Evolutionary conservation across 2,888 invertebrate genomes (phyloP).

Genomic region (Acanthosepion lycidas): DNA sequence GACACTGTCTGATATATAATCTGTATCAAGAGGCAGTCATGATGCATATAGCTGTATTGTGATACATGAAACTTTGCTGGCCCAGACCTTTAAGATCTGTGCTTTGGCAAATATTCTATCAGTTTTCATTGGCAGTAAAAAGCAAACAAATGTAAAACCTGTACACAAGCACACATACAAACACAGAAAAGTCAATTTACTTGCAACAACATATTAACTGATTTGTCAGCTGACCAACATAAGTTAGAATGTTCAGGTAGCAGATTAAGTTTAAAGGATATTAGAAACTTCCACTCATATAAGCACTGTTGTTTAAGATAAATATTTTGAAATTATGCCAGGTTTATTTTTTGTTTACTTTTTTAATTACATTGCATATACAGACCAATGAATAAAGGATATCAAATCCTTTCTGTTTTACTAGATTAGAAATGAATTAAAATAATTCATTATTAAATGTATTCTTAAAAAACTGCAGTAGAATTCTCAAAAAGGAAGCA

Average conservation of each 20-base stretch:
- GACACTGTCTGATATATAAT: neutral
- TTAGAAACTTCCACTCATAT: neutral
- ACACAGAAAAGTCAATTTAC: neutral
- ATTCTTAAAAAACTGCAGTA: neutral
- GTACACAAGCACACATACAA: neutral
- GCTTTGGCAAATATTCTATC: neutral
- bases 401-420: neutral
- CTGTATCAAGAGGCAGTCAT: neutral
- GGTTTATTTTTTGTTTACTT: neutral
- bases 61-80: neutral
- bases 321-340: neutral
- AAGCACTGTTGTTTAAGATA: neutral
- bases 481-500: neutral
- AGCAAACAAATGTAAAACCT: neutral
- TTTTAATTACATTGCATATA: neutral
- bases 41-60: neutral
- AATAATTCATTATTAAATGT: neutral
- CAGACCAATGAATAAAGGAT: neutral
- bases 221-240: neutral
- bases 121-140: neutral
- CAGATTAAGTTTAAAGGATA: neutral
- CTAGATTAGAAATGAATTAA: neutral
- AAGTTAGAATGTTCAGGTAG: neutral
- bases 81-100: constrained; percentile 2
- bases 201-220: neutral